Conservation (phyloP, 2,797 vertebrate species). For the Chiloscyllium punctatum region DNA sequence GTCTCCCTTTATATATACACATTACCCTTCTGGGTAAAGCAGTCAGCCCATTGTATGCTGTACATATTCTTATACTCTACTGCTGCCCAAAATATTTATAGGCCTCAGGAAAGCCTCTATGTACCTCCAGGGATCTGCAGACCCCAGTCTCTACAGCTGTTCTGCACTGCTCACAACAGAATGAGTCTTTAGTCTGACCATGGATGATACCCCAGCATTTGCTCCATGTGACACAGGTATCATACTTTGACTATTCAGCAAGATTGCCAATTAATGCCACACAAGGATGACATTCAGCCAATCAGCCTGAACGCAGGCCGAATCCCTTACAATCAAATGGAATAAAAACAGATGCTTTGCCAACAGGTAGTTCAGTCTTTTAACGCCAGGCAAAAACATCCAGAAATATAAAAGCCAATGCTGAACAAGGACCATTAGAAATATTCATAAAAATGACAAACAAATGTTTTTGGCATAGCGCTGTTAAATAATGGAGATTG, state of each 20-base stretch:
- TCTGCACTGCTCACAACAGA: too few relatives aligned
- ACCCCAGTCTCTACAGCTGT: too few relatives aligned
- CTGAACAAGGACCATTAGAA: too few relatives aligned
- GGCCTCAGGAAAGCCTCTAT: background rate
- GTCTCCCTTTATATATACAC: background rate
- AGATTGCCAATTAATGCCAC: background rate
- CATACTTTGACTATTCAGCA: background rate
- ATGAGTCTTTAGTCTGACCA: too few relatives aligned
- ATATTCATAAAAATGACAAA: background rate
- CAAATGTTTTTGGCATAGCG: background rate
- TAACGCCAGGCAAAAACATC: background rate
- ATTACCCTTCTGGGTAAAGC: background rate
- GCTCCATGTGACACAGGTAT: background rate
- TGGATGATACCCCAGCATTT: background rate
- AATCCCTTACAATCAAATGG: background rate
- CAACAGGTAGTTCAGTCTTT: background rate
- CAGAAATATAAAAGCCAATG: too few relatives aligned
- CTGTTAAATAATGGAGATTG: background rate
- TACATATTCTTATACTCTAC: background rate
- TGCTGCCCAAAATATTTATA: background rate
- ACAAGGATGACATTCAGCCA: background rate
- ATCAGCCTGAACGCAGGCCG: background rate
- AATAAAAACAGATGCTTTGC: background rate
- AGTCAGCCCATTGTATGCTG: background rate
- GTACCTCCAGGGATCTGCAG: background rate